A percentile compares a stretch with the other conserved stretches of the same genome.
Evolutionary conservation across 2,888 invertebrate species (phyloP).

Genomic region (Alitta virens): DNA sequence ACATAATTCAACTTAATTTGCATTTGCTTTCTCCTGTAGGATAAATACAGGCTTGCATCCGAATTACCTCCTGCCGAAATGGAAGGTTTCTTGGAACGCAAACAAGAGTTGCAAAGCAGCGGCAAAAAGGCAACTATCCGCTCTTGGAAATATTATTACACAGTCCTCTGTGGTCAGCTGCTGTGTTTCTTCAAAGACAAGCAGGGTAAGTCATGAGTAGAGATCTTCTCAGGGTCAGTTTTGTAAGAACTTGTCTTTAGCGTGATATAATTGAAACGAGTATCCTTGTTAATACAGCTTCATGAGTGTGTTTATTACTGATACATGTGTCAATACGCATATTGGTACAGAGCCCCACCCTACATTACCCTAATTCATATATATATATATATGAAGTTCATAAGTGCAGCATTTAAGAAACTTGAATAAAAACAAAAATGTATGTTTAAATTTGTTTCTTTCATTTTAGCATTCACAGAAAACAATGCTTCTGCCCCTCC

Average conservation of each 20-base stretch:
- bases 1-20: no score
- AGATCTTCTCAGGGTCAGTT: no score
- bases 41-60: slow-evolving; percentile 39
- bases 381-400: no score
- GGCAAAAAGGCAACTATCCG: slow-evolving; percentile 92
- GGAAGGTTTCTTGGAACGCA: slow-evolving; percentile 86
- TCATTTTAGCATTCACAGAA: slow-evolving; percentile 70
- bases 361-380: no score
- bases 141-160: slow-evolving; percentile 93
- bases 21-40: slow-evolving; percentile 35
- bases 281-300: no score
- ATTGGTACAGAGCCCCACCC: no score
- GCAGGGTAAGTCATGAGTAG: slow-evolving; percentile 63
- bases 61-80: slow-evolving; percentile 84
- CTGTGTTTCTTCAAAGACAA: slow-evolving; percentile 97
- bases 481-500: slow-evolving; percentile 87
- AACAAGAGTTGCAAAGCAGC: slow-evolving; percentile 89
- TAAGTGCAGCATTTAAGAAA: no score
- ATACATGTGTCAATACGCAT: no score
- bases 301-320: no score
- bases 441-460: slow-evolving; percentile 1
- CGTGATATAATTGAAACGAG: no score
- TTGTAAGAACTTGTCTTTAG: no score
- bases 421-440: neutral
- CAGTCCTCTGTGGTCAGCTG: slow-evolving; percentile 93